Base-by-base conservation (phyloP, 2,888 invertebrate species). In the Physocephala rufipes region DNA sequence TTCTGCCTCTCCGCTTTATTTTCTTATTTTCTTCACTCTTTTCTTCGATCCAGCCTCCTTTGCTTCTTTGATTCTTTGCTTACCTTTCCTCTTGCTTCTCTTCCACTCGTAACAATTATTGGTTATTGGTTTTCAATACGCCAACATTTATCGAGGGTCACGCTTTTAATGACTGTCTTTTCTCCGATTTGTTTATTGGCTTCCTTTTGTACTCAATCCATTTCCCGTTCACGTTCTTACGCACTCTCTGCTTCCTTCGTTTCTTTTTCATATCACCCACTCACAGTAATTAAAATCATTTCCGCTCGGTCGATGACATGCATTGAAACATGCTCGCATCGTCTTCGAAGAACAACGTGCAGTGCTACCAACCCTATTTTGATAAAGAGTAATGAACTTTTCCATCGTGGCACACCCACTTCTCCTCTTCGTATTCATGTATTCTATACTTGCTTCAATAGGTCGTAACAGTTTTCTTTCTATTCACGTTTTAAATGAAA, bases 221-320 rank as follows among this genome's bases (percentile, higher is more conserved):
- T 43, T 45, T 13, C 21, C 12, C 45, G 45, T 12, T 15, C 45
- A 45, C 45, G 12, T 12, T 15, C 21, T 58, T 15, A 26, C 36
- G 30, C 2, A 7, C 47, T 47, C 24, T 26, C n/a, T n/a, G 47
- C 26, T 9, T 47, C 16, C 47, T 4, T 13, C 12, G 1, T 47
- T 19, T 45, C 4, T 19, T 36, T 45, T 16, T 45, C 2, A 16
- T 21, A 16, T 45, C 47, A 19, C 59, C 59, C 36, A 59, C 36
- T 16, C 59, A 30, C 28, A 59, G 28, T 12, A 26, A 59, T 59
- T 1, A 36, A 59, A 59, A 59, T 36, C 59, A 30, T 30, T 59
- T 59, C 59, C 59, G n/a, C n/a, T n/a, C n/a, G 59, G 59, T 30
- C 59, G 28, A 16, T 59, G 59, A 59, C 28, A 36, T 59, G 36